Evolutionary conservation across 2,888 invertebrate genomes (phyloP).

Genomic region (Drosophila lacicola): DNA sequence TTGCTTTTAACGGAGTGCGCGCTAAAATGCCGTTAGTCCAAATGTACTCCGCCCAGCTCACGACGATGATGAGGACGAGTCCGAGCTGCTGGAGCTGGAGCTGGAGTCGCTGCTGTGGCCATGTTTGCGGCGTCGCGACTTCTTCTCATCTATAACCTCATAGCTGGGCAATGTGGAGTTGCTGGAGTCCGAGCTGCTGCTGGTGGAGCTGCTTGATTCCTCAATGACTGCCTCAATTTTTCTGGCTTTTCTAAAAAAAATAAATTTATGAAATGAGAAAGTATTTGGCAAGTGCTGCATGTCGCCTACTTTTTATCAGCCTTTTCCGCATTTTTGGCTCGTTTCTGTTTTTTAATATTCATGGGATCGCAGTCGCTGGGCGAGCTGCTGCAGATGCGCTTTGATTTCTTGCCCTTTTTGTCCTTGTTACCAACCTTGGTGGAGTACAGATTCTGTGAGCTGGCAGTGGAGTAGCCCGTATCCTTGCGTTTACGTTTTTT

Average conservation of each 20-base stretch:
- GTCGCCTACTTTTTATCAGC: conserved; percentile 79
- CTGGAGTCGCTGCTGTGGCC: conserved; percentile 71
- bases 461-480: conserved; percentile 89
- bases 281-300: neutral
- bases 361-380: conserved; percentile 78
- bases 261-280: neutral
- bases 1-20: conserved; percentile 25
- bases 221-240: conserved; percentile 83
- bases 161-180: conserved; percentile 84
- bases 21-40: conserved; percentile 47
- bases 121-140: conserved; percentile 72
- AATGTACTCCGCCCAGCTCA: conserved; percentile 41
- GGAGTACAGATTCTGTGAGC: conserved; percentile 87
- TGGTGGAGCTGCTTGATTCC: conserved; percentile 76
- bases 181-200: conserved; percentile 80
- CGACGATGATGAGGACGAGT: conserved; percentile 74
- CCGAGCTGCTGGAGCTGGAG: conserved; percentile 72
- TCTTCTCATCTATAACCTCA: conserved; percentile 83
- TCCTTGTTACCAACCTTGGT: conserved; percentile 82
- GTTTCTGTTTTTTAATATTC: conserved; percentile 76
- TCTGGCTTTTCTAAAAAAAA: conserved; percentile 70
- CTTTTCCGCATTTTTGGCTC: conserved; percentile 78
- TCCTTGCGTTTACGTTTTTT: conserved; percentile 86
- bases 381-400: conserved; percentile 78
- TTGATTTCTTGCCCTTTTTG: conserved; percentile 82